A percentile compares a stretch with the other conserved stretches of the same genome.
These are phyloP conservation scores for Mesocentrotus franciscanus DNA, from an alignment of 53 echinoderm and acorn worm species.

Conservation along the genomic window DNA sequence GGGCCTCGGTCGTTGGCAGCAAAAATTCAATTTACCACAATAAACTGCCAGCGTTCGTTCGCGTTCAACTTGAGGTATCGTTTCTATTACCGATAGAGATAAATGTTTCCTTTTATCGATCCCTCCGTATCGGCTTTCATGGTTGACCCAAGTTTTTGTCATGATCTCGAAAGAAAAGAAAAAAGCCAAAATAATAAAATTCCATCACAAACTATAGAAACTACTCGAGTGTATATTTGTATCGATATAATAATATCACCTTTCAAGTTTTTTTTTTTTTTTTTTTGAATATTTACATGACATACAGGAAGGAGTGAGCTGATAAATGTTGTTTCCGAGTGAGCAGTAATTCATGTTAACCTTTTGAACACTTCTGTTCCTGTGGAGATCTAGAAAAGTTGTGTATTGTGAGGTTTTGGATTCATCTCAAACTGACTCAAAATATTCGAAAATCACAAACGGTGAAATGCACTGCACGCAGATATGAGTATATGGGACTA, in stretches of 20 bases:
- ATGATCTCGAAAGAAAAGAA: not conserved
- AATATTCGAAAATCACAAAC: no score
- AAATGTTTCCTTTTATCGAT: conserved; percentile 28
- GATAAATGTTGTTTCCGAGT: not conserved
- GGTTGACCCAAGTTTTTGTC: not conserved
- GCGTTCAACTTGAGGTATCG: not conserved
- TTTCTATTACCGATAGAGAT: conserved; percentile 31
- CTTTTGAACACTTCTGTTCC: no score
- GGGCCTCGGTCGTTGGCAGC: not conserved
- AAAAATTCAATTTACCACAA: conserved; percentile 24
- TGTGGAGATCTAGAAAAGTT: no score
- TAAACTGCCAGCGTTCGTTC: conserved; percentile 38
- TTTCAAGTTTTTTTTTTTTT: not conserved
- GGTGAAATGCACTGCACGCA: no score
- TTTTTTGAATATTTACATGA: not conserved
- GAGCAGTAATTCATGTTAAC: no score
- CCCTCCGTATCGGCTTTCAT: not conserved
- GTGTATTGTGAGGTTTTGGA: no score
- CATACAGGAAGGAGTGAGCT: not conserved
- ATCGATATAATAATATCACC: not conserved
- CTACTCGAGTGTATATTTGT: no score
- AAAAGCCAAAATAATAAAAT: not conserved
- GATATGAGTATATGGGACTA: no score
- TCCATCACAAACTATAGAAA: not conserved
- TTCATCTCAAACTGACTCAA: no score